A percentile compares a stretch with the other conserved stretches of the same genome.
phyloP scores from a whole-genome alignment of 30 jellyfish, hydroid and myxozoan species.

The Pseudorhiza aurosa region DNA sequence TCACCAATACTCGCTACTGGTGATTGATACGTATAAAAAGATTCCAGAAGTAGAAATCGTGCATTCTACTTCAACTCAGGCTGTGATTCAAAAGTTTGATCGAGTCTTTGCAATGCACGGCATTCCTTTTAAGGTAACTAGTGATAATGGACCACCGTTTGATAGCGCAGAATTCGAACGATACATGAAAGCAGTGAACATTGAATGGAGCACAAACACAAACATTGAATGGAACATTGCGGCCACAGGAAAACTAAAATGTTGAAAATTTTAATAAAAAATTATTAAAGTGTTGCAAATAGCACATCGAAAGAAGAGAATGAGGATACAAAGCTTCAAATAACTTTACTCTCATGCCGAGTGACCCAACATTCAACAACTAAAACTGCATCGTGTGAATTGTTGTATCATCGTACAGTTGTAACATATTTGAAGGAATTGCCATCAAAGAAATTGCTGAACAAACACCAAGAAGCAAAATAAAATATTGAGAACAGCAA shows the following conservation, averaged over 20 bases:
- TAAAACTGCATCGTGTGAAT: background rate
- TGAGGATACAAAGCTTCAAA: background rate
- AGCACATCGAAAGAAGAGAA: background rate
- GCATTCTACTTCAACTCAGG: slow-evolving; percentile 14
- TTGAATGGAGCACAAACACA: background rate
- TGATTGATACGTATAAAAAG: slow-evolving; percentile 8
- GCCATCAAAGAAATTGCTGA: slow-evolving; percentile 14
- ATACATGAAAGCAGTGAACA: slow-evolving; percentile 2
- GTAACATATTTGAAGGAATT: background rate
- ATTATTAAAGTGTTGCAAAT: background rate
- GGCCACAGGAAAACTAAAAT: background rate
- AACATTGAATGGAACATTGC: background rate
- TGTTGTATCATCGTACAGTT: background rate
- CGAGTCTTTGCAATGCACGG: slow-evolving; percentile 21
- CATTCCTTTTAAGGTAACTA: background rate
- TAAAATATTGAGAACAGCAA: slow-evolving; percentile 3
- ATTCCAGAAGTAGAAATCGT: slow-evolving; percentile 57
- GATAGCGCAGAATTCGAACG: slow-evolving; percentile 16
- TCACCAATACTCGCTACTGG: slow-evolving; percentile 19
- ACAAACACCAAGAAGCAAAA: background rate
- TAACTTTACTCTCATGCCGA: background rate
- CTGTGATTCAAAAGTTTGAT: slow-evolving; percentile 43
- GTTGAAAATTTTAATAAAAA: background rate
- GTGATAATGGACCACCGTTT: slow-evolving; percentile 59
- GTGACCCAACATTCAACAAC: slow-evolving; percentile 3